phyloP scores from a whole-genome alignment of 2,113 vertebrate genomes.

The Esox niger region DNA sequence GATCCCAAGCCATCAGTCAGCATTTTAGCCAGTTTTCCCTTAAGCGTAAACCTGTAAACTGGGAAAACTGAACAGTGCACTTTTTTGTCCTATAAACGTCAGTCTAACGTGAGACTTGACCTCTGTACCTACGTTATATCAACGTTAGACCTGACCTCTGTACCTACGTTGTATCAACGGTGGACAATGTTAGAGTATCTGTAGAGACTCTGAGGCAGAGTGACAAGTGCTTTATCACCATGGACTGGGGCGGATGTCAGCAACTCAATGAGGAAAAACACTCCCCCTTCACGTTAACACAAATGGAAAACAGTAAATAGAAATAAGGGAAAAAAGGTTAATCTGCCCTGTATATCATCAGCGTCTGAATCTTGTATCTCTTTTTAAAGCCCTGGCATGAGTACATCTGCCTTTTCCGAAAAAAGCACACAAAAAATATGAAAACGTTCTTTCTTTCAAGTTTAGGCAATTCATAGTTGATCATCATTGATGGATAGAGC shows the following conservation, averaged over 20 bases:
- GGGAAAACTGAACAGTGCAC: constrained; percentile 98
- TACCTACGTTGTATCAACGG: constrained; percentile 78
- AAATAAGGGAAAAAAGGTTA: constrained; percentile 47
- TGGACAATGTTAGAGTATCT: constrained; percentile 64
- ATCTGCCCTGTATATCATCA: constrained; percentile 54
- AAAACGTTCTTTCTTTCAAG: constrained; percentile 63
- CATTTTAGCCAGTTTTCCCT: constrained; percentile 88
- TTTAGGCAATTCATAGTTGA: constrained; percentile 80
- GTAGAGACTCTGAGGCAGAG: constrained; percentile 82
- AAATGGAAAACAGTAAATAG: constrained; percentile 71
- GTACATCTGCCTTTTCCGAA: constrained; percentile 73
- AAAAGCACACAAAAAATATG: constrained; percentile 56
- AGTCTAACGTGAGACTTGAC: constrained; percentile 87
- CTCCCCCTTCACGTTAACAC: constrained; percentile 76
- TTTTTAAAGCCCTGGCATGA: constrained; percentile 78
- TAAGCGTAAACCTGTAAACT: constrained; percentile 95
- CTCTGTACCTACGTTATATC: constrained; percentile 82
- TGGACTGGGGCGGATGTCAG: constrained; percentile 76
- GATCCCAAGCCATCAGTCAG: constrained; percentile 77
- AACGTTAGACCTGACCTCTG: constrained; percentile 85
- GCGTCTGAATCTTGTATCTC: constrained; percentile 58
- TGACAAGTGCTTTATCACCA: constrained; percentile 85
- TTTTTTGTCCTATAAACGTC: constrained; percentile 91
- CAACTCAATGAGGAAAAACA: constrained; percentile 73
- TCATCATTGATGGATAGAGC: constrained; percentile 75